Evolutionary conservation across 2,113 vertebrate genomes (phyloP).

Genomic region (Candoia aspera): DNA sequence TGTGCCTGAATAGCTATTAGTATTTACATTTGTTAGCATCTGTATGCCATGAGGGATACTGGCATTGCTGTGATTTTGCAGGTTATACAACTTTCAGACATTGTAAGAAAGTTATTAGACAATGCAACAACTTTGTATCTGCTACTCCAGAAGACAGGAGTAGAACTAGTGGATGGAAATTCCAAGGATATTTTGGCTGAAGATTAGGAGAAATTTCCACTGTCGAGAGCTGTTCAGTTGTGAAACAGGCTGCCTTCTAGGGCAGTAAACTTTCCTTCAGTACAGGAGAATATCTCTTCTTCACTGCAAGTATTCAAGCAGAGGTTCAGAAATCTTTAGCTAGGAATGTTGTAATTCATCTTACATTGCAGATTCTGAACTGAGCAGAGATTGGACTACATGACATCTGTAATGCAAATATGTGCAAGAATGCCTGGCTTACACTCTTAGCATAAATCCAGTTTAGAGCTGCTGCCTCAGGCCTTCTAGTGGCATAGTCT

Average conservation of each 20-base stretch:
- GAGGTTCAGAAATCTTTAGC: not conserved
- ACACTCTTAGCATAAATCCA: too few species aligned
- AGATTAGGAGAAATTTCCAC: not conserved
- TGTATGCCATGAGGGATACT: not conserved
- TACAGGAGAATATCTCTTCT: not conserved
- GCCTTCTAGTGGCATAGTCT: too few species aligned
- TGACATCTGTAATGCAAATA: too few species aligned
- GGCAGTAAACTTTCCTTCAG: too few species aligned
- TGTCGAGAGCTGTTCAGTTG: not conserved
- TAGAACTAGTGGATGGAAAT: not conserved
- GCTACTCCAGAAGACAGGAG: not conserved
- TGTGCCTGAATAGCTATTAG: not conserved
- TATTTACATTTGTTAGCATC: not conserved
- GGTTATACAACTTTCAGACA: not conserved
- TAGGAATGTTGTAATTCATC: not conserved
- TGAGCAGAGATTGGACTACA: not conserved
- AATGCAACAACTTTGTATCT: too few species aligned
- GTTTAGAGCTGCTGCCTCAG: too few species aligned
- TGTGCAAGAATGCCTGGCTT: too few species aligned
- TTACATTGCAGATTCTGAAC: not conserved
- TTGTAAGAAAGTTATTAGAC: too few species aligned
- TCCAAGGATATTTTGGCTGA: not conserved
- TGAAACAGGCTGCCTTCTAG: not conserved
- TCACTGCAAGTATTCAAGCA: not conserved
- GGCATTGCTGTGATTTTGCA: not conserved